Evolutionary conservation across 2,888 invertebrate genomes (phyloP).

Genomic region (Sympetrum striolatum): DNA sequence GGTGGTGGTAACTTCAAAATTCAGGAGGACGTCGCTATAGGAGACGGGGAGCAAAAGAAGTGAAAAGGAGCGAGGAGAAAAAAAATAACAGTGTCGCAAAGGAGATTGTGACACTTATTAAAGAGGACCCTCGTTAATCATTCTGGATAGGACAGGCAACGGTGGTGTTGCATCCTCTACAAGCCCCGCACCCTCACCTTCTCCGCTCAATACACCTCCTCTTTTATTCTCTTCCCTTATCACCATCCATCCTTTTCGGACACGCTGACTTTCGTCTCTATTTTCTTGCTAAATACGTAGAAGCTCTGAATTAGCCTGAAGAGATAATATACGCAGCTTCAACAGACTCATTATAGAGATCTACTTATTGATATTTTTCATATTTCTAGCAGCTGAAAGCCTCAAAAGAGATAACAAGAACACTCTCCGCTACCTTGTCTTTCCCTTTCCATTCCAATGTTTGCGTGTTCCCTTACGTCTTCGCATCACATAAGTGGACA

Average conservation of each 20-base stretch:
- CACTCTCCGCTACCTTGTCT: too few species aligned
- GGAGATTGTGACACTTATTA: slow-evolving; percentile 42
- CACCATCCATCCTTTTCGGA: neutral
- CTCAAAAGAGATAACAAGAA: too few species aligned
- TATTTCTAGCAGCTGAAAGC: too few species aligned
- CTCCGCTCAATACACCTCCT: neutral
- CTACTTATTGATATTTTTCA: too few species aligned
- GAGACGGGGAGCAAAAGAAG: neutral
- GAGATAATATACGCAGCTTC: too few species aligned
- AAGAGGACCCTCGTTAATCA: slow-evolving; percentile 37
- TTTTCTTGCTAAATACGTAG: too few species aligned
- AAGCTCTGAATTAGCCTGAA: too few species aligned
- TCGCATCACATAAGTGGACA: too few species aligned
- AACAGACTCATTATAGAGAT: too few species aligned
- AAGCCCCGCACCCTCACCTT: neutral
- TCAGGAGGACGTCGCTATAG: neutral
- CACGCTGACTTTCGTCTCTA: neutral
- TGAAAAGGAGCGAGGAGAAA: neutral
- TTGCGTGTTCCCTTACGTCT: too few species aligned
- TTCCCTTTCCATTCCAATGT: too few species aligned
- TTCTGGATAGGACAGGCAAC: slow-evolving; percentile 16
- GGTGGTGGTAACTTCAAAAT: neutral
- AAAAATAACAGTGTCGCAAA: slow-evolving; percentile 20
- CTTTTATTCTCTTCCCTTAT: neutral
- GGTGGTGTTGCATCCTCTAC: slow-evolving; percentile 27